Base-by-base conservation (phyloP, 2,113 vertebrate species). In the Alces alces region DNA sequence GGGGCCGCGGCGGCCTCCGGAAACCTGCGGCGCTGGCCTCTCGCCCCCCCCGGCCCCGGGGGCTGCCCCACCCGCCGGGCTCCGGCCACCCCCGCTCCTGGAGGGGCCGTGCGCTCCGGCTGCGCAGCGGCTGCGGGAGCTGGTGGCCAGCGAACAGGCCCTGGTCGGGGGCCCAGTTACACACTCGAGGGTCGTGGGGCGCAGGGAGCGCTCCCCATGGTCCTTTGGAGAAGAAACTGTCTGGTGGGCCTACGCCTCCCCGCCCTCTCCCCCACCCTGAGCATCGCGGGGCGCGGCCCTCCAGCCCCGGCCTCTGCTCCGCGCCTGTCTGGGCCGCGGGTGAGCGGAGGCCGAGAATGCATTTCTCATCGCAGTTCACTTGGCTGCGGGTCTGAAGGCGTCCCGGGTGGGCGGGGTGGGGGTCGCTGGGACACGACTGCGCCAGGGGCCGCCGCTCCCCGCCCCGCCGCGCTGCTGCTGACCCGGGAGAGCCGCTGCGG, bases 351-450 rank as follows among this genome's bases (percentile, higher is more conserved):
- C 97, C 98, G 15, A 33, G 60, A 97, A 98, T 98, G 98, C 98
- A 98, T 98, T 98, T 99, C 99, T 99, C 98, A 98, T 98, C 0
- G 30, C 92, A 0, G 10, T 98, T 96, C 97, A 82, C 97, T 76
- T 91, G 97, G 98, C 98, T 97, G 98, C 95, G 95, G 82, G 93
- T 92, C 93, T 86, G 91, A 98, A 98, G 95, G 76, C 93, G 50
- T 97, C 98, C 96, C 89, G n/a, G 14, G 97, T 98, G 93, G 78
- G 87, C 96, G 89, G 97, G 16, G 30, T 17, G 28, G 6, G 28
- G 13, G 28, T 30, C 28, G 60, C 60, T 16, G 14, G 30, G 60
- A 64, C n/a, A 97, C 36, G 66, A 66, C 95, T 73, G 93, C 10
- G 1, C 98, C 96, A 86, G 39, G 87, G 96, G n/a, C 94, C 66